Evolutionary conservation across 2,797 vertebrate species (phyloP).

Genomic region (Pseudochirops cupreus): DNA sequence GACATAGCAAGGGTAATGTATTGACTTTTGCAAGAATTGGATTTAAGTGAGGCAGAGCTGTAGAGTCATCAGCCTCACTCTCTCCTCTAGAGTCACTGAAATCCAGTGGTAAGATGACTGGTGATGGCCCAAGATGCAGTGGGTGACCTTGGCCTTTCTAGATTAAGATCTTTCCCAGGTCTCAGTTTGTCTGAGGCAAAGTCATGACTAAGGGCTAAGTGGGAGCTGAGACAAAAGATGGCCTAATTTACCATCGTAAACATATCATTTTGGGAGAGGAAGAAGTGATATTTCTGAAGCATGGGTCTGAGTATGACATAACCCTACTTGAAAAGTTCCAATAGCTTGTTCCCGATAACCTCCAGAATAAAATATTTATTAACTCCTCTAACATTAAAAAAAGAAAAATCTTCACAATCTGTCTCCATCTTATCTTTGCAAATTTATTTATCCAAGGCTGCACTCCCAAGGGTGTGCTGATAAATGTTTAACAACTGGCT

Average conservation of each 20-base stretch:
- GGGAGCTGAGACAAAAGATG: not conserved
- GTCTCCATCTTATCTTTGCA: not conserved
- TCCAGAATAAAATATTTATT: not conserved
- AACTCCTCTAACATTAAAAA: not conserved
- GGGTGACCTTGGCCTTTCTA: not conserved
- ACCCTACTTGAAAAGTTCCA: not conserved
- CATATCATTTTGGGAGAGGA: not conserved
- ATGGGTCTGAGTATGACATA: not conserved
- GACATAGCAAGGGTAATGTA: not conserved
- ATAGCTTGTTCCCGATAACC: not conserved
- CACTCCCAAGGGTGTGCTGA: not conserved
- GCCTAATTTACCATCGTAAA: not conserved
- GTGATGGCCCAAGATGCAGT: not conserved
- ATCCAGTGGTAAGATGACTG: not conserved
- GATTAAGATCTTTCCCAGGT: not conserved
- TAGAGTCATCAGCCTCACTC: not conserved
- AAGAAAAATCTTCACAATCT: not conserved
- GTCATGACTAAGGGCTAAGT: not conserved
- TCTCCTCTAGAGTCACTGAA: not conserved
- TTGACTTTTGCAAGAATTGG: not conserved
- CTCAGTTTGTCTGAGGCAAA: not conserved
- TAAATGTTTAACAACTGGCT: slow-evolving; percentile 7
- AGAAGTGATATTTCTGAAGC: not conserved
- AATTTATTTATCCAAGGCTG: not conserved
- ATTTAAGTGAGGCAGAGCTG: not conserved